phyloP scores from a whole-genome alignment of 2,113 vertebrate genomes.

The Tautogolabrus adspersus region DNA sequence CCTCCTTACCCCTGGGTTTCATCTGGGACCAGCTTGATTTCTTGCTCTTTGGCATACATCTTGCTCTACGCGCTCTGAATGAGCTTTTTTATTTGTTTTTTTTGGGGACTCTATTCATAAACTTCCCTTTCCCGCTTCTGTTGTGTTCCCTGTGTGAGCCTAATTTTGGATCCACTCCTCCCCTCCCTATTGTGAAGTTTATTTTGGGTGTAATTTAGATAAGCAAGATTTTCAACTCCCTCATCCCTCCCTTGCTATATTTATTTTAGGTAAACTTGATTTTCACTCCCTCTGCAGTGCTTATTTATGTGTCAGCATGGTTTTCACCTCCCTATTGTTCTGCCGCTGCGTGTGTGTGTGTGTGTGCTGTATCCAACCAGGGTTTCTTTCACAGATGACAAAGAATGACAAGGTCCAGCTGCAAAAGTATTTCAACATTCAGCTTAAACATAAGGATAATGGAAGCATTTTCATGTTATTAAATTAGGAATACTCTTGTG shows the following conservation, averaged over 20 bases:
- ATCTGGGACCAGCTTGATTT: background rate
- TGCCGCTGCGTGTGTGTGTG: background rate
- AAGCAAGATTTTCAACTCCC: constrained; percentile 14
- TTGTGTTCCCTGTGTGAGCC: background rate
- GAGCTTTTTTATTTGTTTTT: background rate
- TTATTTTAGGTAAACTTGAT: constrained; percentile 42
- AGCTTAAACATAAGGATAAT: background rate
- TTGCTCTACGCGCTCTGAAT: background rate
- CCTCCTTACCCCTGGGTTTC: background rate
- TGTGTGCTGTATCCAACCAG: background rate
- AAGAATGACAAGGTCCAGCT: background rate
- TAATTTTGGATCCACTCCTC: background rate
- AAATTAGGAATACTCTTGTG: background rate
- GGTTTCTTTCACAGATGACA: background rate
- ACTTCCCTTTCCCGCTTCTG: background rate
- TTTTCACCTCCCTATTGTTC: constrained; percentile 17
- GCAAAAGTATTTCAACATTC: background rate
- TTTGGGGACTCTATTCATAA: background rate
- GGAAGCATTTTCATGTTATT: background rate
- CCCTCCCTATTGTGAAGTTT: constrained; percentile 4
- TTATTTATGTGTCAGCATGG: constrained; percentile 27
- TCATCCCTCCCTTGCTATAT: background rate
- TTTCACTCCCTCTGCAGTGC: constrained; percentile 26
- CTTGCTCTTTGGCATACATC: background rate
- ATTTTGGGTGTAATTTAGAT: constrained; percentile 51